Percentiles rank a stretch among this genome's conserved stretches.
Conservation (phyloP, 2,797 vertebrate species). For the Hemitrygon akajei region DNA sequence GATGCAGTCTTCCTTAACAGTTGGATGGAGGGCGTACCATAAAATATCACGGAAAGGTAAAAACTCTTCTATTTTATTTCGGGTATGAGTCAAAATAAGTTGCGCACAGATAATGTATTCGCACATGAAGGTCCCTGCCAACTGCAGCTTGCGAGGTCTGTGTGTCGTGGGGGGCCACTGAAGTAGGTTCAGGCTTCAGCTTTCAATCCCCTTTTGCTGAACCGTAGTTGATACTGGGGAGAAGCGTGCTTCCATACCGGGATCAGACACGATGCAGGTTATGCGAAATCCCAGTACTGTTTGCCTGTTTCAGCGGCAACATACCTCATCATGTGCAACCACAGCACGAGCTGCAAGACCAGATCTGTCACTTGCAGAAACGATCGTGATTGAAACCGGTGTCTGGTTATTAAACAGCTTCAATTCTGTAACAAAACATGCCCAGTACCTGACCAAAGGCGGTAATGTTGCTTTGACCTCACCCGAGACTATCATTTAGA, state of each 20-base stretch:
- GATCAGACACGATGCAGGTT: too few relatives aligned
- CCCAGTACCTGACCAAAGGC: not conserved
- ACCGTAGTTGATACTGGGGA: too few relatives aligned
- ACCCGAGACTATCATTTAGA: not conserved
- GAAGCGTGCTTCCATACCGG: not conserved
- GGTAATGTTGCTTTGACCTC: not conserved
- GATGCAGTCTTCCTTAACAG: not conserved
- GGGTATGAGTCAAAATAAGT: not conserved
- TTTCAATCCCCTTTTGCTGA: too few relatives aligned
- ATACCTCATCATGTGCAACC: not conserved
- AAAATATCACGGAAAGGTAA: constrained; percentile 16
- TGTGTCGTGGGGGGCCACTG: too few relatives aligned
- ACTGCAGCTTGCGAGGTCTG: too few relatives aligned
- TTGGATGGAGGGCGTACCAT: not conserved
- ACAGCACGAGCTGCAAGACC: not conserved
- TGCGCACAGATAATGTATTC: not conserved
- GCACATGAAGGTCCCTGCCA: too few relatives aligned
- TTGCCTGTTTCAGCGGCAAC: not conserved
- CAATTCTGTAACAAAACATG: not conserved
- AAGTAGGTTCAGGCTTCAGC: too few relatives aligned
- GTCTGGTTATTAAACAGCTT: not conserved
- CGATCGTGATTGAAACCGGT: not conserved
- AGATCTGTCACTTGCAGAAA: too few relatives aligned
- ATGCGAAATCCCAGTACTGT: not conserved
- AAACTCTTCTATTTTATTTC: not conserved